Conservation (phyloP, 2,888 invertebrate species). For the Lasioglossum figueresi region DNA sequence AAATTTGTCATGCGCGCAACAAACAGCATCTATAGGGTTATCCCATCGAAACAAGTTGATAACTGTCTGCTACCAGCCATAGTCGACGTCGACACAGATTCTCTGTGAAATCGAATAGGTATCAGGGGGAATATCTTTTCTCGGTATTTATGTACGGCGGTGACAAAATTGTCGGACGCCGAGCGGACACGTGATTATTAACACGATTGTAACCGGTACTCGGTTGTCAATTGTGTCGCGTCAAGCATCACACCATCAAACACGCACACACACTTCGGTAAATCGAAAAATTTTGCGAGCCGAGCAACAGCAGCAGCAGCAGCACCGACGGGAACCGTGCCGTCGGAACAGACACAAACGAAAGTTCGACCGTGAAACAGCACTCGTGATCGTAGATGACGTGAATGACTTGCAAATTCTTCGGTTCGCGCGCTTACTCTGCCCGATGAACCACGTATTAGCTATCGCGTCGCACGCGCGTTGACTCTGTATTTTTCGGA, state of each 20-base stretch:
- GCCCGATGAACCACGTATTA: constrained; percentile 45
- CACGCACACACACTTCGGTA: not conserved
- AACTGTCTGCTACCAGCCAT: constrained; percentile 12
- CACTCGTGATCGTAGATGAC: constrained; percentile 75
- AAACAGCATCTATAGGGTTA: not conserved
- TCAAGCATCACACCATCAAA: not conserved
- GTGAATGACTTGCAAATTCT: constrained; percentile 72
- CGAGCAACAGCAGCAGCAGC: not conserved
- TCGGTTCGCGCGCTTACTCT: constrained; percentile 34
- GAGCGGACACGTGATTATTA: not conserved
- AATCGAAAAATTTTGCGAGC: constrained; percentile 4
- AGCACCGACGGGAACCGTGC: constrained; percentile 1
- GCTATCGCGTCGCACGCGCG: constrained; percentile 28
- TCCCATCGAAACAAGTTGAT: constrained; percentile 5
- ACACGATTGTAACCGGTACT: not conserved
- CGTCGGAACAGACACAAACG: constrained; percentile 44
- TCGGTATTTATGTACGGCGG: not conserved
- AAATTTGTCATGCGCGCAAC: constrained; percentile 10
- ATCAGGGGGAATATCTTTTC: not conserved
- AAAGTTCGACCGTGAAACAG: constrained; percentile 69
- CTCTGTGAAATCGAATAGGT: not conserved
- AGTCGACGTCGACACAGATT: not conserved
- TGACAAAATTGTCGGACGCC: not conserved
- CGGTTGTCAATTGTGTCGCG: constrained; percentile 1
- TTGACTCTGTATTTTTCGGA: constrained; percentile 24